Conservation (phyloP, 2,888 invertebrate genomes). For the Rhagonycha fulva region DNA sequence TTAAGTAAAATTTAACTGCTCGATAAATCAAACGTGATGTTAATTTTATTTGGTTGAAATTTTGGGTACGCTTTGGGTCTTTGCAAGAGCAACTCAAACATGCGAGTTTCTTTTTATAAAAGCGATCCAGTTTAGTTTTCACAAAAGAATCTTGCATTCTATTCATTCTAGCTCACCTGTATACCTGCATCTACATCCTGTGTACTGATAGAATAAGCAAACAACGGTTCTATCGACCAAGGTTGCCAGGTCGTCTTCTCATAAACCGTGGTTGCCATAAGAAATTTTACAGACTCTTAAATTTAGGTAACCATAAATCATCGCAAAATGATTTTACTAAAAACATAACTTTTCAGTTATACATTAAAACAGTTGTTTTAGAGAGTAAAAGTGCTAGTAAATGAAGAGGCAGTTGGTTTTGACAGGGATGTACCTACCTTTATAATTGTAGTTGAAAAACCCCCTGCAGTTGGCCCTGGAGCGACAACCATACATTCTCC, state of each 20-base stretch:
- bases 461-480: conserved; percentile 41
- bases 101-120: conserved; percentile 27
- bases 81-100: conserved; percentile 22
- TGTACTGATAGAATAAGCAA: conserved; percentile 41
- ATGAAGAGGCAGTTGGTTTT: conserved; percentile 26
- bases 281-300: neutral
- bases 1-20: neutral
- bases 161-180: conserved; percentile 54
- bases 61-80: conserved; percentile 3
- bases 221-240: conserved; percentile 27
- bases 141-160: conserved; percentile 55
- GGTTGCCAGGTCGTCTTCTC: conserved; percentile 22
- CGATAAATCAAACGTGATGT: conserved; percentile 1
- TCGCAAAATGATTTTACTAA: neutral
- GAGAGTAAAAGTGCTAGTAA: neutral
- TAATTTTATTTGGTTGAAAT: neutral
- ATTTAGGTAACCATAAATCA: neutral
- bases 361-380: neutral
- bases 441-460: conserved; percentile 47
- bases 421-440: conserved; percentile 40
- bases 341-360: neutral
- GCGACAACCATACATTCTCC: conserved; percentile 26
- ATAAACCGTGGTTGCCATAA: neutral
- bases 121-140: conserved; percentile 46
- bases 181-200: conserved; percentile 55